Percentiles rank a stretch among this genome's conserved stretches.
These are phyloP conservation scores for Trinectes maculatus DNA, from an alignment of 2,113 vertebrate species.

Conservation along the genomic window DNA sequence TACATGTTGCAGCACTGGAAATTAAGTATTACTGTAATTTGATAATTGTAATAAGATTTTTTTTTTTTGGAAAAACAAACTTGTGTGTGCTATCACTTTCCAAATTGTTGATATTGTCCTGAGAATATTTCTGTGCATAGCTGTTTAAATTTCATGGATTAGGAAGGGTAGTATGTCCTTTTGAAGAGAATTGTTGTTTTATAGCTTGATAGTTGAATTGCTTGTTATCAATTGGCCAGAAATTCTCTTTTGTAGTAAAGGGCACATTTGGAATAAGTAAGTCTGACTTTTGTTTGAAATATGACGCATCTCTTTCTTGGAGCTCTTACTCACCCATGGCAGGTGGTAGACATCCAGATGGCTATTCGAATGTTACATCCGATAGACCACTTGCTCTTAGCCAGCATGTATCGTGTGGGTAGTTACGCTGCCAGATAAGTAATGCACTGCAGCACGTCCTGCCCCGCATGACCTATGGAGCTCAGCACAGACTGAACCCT, in stretches of 20 bases:
- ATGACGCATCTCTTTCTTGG: conserved; percentile 45
- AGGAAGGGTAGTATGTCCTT: not conserved
- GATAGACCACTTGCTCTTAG: conserved; percentile 34
- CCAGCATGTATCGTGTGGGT: conserved; percentile 26
- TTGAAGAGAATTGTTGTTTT: not conserved
- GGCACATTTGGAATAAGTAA: conserved; percentile 30
- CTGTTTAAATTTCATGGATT: not conserved
- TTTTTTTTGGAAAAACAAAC: no score
- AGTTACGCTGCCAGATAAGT: conserved; percentile 22
- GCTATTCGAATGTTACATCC: conserved; percentile 47
- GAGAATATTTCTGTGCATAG: not conserved
- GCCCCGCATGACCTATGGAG: conserved; percentile 21
- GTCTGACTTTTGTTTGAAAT: conserved; percentile 55
- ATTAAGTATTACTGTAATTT: not conserved
- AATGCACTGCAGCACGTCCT: conserved; percentile 18
- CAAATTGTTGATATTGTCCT: not conserved
- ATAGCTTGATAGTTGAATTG: not conserved
- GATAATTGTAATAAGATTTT: no score
- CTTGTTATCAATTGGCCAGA: not conserved
- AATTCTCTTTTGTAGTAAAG: conserved; percentile 11
- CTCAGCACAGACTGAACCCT: conserved; percentile 39
- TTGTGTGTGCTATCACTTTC: not conserved
- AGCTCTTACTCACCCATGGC: conserved; percentile 53
- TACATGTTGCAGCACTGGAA: not conserved
- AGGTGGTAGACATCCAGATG: conserved; percentile 66